These are phyloP conservation scores for Corythaixoides concolor DNA, from an alignment of 2,113 vertebrate species.

Conservation along the genomic window DNA sequence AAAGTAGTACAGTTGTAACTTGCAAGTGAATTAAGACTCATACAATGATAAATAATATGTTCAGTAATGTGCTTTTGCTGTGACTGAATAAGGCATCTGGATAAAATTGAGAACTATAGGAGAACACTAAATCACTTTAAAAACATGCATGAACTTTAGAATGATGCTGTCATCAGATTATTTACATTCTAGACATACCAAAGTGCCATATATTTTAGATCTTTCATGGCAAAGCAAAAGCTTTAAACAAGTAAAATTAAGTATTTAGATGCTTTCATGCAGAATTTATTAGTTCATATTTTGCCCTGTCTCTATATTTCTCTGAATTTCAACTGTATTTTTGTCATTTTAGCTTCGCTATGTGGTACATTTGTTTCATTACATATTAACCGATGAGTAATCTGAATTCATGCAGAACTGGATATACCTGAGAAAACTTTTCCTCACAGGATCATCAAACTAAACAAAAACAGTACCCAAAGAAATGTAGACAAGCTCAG, in stretches of 20 bases:
- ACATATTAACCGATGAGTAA: neutral
- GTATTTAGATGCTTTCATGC: slow-evolving; percentile 33
- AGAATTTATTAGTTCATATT: slow-evolving; percentile 35
- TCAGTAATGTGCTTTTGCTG: slow-evolving; percentile 16
- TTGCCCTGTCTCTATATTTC: neutral
- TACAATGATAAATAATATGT: slow-evolving; percentile 9
- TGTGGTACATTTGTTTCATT: neutral
- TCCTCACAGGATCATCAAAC: neutral
- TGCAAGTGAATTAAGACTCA: neutral
- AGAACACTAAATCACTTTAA: slow-evolving; percentile 31
- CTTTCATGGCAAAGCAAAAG: slow-evolving; percentile 16
- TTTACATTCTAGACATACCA: slow-evolving; percentile 6
- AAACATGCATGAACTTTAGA: slow-evolving; percentile 32
- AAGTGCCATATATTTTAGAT: slow-evolving; percentile 26
- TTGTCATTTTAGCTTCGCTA: neutral
- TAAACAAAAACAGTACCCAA: neutral
- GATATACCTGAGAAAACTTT: neutral
- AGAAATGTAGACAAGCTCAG: neutral
- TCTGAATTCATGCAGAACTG: neutral
- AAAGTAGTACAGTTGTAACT: neutral
- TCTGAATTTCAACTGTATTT: slow-evolving; percentile 1
- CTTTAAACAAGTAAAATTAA: slow-evolving; percentile 37
- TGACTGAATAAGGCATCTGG: neutral
- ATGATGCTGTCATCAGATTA: slow-evolving; percentile 17
- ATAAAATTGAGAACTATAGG: slow-evolving; percentile 6